Evolutionary conservation across 2,797 vertebrate genomes (phyloP).

Genomic region (Taeniopygia guttata): DNA sequence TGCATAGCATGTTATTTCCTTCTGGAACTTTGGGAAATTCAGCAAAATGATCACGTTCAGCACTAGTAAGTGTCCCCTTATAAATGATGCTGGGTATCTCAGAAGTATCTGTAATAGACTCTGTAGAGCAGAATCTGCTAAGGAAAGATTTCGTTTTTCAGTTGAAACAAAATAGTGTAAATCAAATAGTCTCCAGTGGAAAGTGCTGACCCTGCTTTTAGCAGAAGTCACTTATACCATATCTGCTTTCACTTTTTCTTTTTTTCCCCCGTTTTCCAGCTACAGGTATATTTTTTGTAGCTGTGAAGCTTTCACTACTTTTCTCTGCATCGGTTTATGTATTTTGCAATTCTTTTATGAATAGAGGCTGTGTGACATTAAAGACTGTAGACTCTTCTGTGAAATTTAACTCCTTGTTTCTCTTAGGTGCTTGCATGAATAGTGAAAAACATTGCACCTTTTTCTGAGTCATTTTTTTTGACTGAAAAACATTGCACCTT

Average conservation of each 20-base stretch:
- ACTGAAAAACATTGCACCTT: background rate
- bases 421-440: background rate
- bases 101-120: constrained; percentile 43
- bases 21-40: constrained; percentile 15
- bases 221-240: background rate
- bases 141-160: constrained; percentile 45
- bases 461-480: background rate
- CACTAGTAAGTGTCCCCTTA: constrained; percentile 44
- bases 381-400: background rate
- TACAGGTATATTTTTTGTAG: background rate
- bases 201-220: constrained; percentile 45
- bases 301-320: background rate
- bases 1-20: background rate
- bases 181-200: constrained; percentile 18
- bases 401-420: background rate
- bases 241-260: background rate
- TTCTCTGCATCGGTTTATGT: background rate
- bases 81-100: constrained; percentile 52
- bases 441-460: background rate
- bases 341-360: background rate
- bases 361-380: background rate
- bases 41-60: constrained; percentile 44
- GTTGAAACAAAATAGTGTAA: constrained; percentile 42
- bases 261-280: background rate
- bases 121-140: constrained; percentile 37